A percentile compares a stretch with the other conserved stretches of the same genome.
phyloP scores from a whole-genome alignment of 2,888 invertebrate genomes.

The Arge pagana region DNA sequence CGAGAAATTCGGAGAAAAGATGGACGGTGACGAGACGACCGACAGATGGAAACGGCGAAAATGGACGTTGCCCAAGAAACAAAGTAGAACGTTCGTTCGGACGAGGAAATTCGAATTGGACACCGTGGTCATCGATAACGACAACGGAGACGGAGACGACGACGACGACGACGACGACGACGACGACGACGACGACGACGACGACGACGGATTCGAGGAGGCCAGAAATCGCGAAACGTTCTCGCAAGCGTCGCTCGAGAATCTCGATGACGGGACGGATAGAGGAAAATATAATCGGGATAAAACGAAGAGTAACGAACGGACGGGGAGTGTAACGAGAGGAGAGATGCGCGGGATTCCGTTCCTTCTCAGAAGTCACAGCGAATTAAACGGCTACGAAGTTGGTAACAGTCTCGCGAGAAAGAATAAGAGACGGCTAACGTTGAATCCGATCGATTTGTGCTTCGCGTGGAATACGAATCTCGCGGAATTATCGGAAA shows the following conservation, averaged over 20 bases:
- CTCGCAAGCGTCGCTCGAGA: too few relatives aligned
- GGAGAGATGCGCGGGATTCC: too few relatives aligned
- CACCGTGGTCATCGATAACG: neutral
- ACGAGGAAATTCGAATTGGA: neutral
- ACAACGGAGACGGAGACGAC: neutral
- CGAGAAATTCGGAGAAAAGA: neutral
- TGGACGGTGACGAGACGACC: neutral
- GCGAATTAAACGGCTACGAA: constrained; percentile 44
- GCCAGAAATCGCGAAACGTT: constrained; percentile 3
- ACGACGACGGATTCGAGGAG: constrained; percentile 8
- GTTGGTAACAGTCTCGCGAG: constrained; percentile 34
- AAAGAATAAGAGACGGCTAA: constrained; percentile 40
- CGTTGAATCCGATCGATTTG: constrained; percentile 41
- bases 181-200: neutral
- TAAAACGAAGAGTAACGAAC: too few relatives aligned
- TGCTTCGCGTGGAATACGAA: constrained; percentile 46
- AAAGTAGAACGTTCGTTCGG: neutral
- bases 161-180: constrained; percentile 9
- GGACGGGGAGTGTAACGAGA: constrained; percentile 4
- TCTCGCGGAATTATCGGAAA: too few relatives aligned
- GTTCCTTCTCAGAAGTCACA: constrained; percentile 38
- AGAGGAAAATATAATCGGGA: too few relatives aligned
- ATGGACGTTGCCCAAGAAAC: too few relatives aligned
- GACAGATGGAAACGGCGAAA: neutral
- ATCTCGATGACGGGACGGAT: too few relatives aligned